Percentiles rank a stretch among this genome's conserved stretches.
Evolutionary conservation across 2,113 vertebrate genomes (phyloP).

Genomic region (Hassar affinis): DNA sequence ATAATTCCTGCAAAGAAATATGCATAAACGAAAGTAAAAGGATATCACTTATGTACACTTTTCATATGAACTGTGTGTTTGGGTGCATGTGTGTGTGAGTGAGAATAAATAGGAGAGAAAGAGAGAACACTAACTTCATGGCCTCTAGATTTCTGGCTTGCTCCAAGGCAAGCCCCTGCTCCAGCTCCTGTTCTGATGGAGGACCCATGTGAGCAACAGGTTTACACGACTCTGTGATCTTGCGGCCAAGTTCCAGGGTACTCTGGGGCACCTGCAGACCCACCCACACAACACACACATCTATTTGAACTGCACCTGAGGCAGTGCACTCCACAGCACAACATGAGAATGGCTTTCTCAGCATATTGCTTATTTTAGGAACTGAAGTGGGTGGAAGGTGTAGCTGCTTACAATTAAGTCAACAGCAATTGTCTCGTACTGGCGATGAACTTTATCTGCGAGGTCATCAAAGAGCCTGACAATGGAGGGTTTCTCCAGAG

Average conservation of each 20-base stretch:
- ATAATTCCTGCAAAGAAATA: conserved; percentile 80
- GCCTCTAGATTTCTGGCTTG: conserved; percentile 82
- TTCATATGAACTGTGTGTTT: not conserved
- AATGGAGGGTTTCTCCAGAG: conserved; percentile 90
- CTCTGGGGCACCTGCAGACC: conserved; percentile 78
- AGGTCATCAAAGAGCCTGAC: conserved; percentile 91
- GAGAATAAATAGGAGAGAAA: not conserved
- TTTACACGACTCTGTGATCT: conserved; percentile 72
- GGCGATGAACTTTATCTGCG: conserved; percentile 89
- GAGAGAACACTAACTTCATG: conserved; percentile 68
- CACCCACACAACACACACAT: not conserved
- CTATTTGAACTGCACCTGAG: not conserved
- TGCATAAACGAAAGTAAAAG: not conserved
- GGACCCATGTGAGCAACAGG: conserved; percentile 60
- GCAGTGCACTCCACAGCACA: not conserved
- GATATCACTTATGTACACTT: not conserved
- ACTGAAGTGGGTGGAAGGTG: not conserved
- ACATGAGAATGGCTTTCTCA: not conserved
- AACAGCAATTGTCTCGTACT: conserved; percentile 92
- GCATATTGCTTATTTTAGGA: not conserved
- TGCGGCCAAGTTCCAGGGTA: conserved; percentile 73
- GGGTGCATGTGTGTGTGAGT: not conserved
- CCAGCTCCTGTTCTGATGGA: conserved; percentile 74
- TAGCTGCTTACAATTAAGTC: conserved; percentile 82
- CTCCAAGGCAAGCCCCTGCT: conserved; percentile 81